A percentile compares a stretch with the other conserved stretches of the same genome.
Conservation (phyloP, 2,797 vertebrate species). For the Caiman crocodilus region DNA sequence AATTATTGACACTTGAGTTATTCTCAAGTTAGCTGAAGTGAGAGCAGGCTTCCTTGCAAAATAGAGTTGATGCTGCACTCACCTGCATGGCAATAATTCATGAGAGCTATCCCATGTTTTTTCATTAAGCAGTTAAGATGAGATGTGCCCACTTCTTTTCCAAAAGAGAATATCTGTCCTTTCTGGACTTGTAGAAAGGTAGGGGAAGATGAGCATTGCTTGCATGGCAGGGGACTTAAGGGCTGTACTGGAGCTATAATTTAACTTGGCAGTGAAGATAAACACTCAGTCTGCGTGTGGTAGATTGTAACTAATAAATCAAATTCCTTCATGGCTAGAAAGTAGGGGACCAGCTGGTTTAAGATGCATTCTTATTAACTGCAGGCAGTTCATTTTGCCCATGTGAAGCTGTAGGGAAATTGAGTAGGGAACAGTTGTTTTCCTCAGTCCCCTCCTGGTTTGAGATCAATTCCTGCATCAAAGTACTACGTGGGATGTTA, state of each 20-base stretch:
- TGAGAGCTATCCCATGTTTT: not conserved
- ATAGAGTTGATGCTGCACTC: not conserved
- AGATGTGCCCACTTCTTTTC: too few species aligned
- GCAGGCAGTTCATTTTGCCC: not conserved
- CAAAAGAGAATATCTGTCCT: not conserved
- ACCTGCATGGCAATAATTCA: not conserved
- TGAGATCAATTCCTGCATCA: not conserved
- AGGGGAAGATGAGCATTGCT: not conserved
- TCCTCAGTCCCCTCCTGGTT: not conserved
- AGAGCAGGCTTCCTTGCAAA: too few species aligned
- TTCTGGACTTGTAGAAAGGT: not conserved
- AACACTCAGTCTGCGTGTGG: not conserved
- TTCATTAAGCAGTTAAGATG: not conserved
- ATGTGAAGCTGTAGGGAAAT: not conserved
- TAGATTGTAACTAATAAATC: not conserved
- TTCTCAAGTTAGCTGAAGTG: too few species aligned
- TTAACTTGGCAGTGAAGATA: not conserved
- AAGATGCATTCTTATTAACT: not conserved
- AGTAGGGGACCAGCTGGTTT: not conserved
- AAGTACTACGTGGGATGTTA: too few species aligned
- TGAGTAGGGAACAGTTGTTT: not conserved
- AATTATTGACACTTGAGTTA: too few species aligned
- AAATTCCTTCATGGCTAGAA: not conserved
- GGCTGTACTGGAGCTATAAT: not conserved
- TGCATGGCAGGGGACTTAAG: not conserved